These are phyloP conservation scores for Ptychoptera contaminata DNA, from an alignment of 2,888 invertebrate species.

Conservation along the genomic window DNA sequence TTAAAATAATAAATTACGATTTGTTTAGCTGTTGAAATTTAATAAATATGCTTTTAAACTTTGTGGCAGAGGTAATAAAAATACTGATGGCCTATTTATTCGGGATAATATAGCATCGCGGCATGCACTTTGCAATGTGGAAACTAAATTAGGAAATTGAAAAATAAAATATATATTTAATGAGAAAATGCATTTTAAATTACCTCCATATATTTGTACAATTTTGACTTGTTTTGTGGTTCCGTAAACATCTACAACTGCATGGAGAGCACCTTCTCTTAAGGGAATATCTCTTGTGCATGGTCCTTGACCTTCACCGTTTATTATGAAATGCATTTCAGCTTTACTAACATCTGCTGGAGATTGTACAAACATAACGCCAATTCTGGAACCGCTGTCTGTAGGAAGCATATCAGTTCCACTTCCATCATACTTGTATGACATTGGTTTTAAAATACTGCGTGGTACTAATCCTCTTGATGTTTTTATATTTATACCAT, in stretches of 20 bases:
- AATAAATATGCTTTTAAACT: constrained; percentile 68
- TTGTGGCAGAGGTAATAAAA: constrained; percentile 69
- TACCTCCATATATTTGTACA: constrained; percentile 81
- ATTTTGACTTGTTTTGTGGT: constrained; percentile 92
- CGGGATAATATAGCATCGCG: constrained; percentile 74
- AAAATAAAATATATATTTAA: constrained; percentile 7
- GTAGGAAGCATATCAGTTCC: constrained; percentile 58
- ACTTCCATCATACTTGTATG: constrained; percentile 36
- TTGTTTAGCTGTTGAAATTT: not conserved
- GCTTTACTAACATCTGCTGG: constrained; percentile 51
- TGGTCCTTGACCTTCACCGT: constrained; percentile 87
- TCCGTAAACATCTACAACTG: constrained; percentile 93
- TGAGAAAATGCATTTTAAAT: not conserved
- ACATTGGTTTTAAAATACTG: constrained; percentile 53
- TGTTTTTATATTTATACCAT: constrained; percentile 48
- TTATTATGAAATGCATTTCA: constrained; percentile 93
- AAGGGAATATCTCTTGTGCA: constrained; percentile 79
- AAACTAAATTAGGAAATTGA: constrained; percentile 45
- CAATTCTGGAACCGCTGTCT: constrained; percentile 53
- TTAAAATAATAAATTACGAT: too few relatives aligned
- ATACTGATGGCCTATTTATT: constrained; percentile 56
- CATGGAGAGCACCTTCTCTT: constrained; percentile 66
- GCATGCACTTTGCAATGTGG: constrained; percentile 78
- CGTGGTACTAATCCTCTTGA: constrained; percentile 52
- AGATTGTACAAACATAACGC: constrained; percentile 76